A percentile compares a stretch with the other conserved stretches of the same genome.
Conservation (phyloP, 1,140 invertebrate species). For the Leptinotarsa lineolata region DNA sequence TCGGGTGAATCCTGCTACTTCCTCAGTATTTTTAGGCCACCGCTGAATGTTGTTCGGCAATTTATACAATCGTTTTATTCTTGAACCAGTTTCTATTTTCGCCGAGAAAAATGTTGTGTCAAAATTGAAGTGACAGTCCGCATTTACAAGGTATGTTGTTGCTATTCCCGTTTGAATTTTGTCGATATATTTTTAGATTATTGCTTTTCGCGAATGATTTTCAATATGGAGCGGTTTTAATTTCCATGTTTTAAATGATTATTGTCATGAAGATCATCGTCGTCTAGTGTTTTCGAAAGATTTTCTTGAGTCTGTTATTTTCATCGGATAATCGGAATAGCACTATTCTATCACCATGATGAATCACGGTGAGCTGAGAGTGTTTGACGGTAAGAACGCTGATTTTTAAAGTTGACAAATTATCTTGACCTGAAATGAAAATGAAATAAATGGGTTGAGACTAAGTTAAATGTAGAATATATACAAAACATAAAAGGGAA, state of each 20-base stretch:
- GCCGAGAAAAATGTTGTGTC: constrained; percentile 14
- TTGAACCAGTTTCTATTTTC: constrained; percentile 14
- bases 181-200: neutral
- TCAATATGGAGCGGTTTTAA: no score
- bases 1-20: neutral
- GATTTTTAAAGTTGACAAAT: no score
- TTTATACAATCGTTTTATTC: constrained; percentile 16
- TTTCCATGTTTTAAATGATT: neutral
- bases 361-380: no score
- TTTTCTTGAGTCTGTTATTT: neutral
- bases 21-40: constrained; percentile 11
- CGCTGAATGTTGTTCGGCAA: neutral
- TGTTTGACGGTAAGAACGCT: no score
- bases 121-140: constrained; percentile 6
- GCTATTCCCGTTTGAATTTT: neutral
- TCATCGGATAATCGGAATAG: neutral
- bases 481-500: no score
- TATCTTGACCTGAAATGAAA: no score
- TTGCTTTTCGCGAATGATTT: neutral
- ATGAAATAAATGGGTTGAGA: no score
- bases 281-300: neutral
- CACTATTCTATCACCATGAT: no score
- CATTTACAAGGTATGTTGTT: constrained; percentile 7
- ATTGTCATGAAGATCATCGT: neutral
- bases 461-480: no score